Evolutionary conservation across 2,888 invertebrate genomes (phyloP), one percentile per base, ranked within the genome.

Genomic region (Hydrotaea cyrtoneurina): DNA sequence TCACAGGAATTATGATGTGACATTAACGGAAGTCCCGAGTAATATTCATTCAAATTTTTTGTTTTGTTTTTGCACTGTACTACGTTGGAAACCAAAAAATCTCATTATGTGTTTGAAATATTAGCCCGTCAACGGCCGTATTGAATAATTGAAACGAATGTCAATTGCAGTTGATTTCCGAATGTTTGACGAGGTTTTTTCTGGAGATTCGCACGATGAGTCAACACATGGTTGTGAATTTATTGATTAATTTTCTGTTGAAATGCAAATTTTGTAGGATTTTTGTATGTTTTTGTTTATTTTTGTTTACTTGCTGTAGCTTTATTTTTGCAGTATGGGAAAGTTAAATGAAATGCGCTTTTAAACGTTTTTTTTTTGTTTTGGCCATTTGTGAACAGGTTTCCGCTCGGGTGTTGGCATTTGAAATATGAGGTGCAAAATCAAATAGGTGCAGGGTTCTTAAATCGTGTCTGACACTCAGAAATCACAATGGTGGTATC

Each of bases 381-480:
- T 50, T 15, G 10, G 10, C 15, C 13, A 50, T 50, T n/a, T 50
- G 13, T n/a, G 50, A 50, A 15, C n/a, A 50, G 1, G 50, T 50
- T 50, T 50, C n/a, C 50, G 50, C n/a, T 50, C n/a, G 15, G 50
- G 1, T 50, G 4, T n/a, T n/a, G 50, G 4, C n/a, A 50, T 15
- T n/a, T 15, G 15, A 50, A 13, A n/a, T 50, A 50, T 13, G 15
- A 15, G n/a, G 1, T 50, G 50, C 4, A 50, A 4, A 50, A 50
- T 3, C 13, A 50, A 50, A n/a, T 2, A 19, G 23, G 11, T 64
- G 64, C 31, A 21, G 53, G 76, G 15, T 21, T 19, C 55, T 66
- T 66, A 55, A 77, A 36, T 66, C 64, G 13, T 39, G 39, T 8
- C 7, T 39, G 8, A 10, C 39, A 72, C 53, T 71, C 26, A 50